Percentiles rank a stretch among this genome's conserved stretches.
phyloP scores from a whole-genome alignment of 2,797 vertebrate species.

The Anableps anableps region DNA sequence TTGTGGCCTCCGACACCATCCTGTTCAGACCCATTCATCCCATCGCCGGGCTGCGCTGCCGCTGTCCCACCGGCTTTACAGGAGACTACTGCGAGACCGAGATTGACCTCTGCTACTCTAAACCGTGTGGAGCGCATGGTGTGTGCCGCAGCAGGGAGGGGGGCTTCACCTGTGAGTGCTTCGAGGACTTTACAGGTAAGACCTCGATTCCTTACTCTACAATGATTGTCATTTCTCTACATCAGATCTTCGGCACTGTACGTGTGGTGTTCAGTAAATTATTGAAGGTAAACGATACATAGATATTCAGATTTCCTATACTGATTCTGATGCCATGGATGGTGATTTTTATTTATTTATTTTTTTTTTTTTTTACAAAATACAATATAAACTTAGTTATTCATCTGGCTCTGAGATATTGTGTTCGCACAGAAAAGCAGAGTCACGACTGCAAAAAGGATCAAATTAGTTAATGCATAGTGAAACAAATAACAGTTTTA shows the following conservation, averaged over 20 bases:
- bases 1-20: slow-evolving; percentile 91
- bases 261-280: neutral
- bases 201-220: neutral
- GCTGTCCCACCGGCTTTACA: slow-evolving; percentile 92
- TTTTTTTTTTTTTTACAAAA: neutral
- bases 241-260: neutral
- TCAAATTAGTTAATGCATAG: neutral
- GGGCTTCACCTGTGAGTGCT: slow-evolving; percentile 94
- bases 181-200: slow-evolving; percentile 92
- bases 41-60: slow-evolving; percentile 92
- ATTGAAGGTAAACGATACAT: neutral
- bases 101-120: slow-evolving; percentile 95
- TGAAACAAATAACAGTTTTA: neutral
- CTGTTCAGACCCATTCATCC: slow-evolving; percentile 96
- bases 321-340: no score
- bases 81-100: slow-evolving; percentile 97
- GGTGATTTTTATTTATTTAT: no score
- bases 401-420: neutral
- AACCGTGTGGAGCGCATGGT: slow-evolving; percentile 89
- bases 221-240: neutral
- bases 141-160: slow-evolving; percentile 90
- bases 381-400: neutral
- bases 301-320: no score
- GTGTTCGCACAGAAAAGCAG: neutral
- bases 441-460: neutral